Percentiles rank a stretch among this genome's conserved stretches.
Evolutionary conservation across 2,888 invertebrate genomes (phyloP).

Genomic region (Mystacides longicornis): DNA sequence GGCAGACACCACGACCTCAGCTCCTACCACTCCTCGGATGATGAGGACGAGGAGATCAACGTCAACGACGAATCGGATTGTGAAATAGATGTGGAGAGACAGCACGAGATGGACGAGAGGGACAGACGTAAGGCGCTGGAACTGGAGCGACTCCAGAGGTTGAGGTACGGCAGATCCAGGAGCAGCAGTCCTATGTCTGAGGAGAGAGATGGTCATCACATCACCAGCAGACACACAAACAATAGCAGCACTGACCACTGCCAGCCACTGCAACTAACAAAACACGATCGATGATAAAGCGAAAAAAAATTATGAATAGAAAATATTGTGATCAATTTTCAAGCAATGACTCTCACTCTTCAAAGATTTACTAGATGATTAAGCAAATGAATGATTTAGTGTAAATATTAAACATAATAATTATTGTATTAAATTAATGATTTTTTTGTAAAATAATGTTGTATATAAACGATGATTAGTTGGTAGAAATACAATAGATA

Average conservation of each 20-base stretch:
- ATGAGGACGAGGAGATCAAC: conserved; percentile 76
- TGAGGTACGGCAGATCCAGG: conserved; percentile 43
- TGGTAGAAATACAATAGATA: no score
- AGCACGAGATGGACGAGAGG: conserved; percentile 28
- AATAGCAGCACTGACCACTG: conserved; percentile 42
- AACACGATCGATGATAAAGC: conserved; percentile 54
- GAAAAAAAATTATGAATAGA: not conserved
- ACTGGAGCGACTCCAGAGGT: conserved; percentile 25
- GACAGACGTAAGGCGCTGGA: conserved; percentile 35
- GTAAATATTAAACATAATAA: no score
- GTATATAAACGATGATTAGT: no score
- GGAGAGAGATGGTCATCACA: not conserved
- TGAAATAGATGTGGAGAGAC: conserved; percentile 45
- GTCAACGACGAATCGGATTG: conserved; percentile 72
- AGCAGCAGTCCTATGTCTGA: conserved; percentile 32
- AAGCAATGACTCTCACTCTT: no score
- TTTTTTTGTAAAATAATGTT: no score
- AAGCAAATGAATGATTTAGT: no score
- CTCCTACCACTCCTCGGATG: conserved; percentile 49
- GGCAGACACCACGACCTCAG: conserved; percentile 29
- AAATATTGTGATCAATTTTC: not conserved
- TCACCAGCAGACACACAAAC: not conserved
- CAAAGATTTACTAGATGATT: no score
- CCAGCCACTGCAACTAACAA: conserved; percentile 63
- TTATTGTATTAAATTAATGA: no score